Base-by-base conservation (phyloP, 2,888 invertebrate genomes). In the Podotricha telesiphe region DNA sequence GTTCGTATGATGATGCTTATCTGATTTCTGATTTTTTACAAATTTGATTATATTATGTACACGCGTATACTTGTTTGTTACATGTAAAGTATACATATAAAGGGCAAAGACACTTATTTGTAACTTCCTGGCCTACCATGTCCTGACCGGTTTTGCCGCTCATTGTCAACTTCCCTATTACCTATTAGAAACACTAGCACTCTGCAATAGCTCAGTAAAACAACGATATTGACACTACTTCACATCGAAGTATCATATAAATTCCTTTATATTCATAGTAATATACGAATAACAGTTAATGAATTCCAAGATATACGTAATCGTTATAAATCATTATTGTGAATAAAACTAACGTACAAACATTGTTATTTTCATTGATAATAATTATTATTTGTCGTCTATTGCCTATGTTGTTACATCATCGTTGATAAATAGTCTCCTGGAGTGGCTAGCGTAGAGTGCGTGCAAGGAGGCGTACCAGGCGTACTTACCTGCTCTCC, bases 401-500 rank as follows among this genome's bases (percentile, higher is more conserved):
- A 85, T 82, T 81, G 82, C 80, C 79, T 79, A 81, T 76, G 82
- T n/a, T n/a, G n/a, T 91, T 91, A 89, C 91, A 91, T 91, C 91
- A 92, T 80, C 79, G 86, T 81, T 85, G 86, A 82, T 80, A 91
- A 92, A 92, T 92, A 92, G 90, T 88, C 87, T 89, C 90, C 89
- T 86, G 91, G 88, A 90, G 89, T 78, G 80, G 79, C 78, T 80
- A 66, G 71, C 82, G 83, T 83, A 85, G 83, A 82, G 82, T 82
- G 88, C 87, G 86, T 86, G 87, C 85, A 86, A 84, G 87, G 86
- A 87, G 86, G 83, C 86, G 86, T 84, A 81, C 82, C 85, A 86
- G 86, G 83, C 86, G 86, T 85, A 81, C 82, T 84, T 80, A 79
- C 84, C 86, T 82, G 86, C 81, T 77, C 89, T 88, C 80, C 80